Conservation (phyloP, 2,113 vertebrate genomes). For the Epinephelus lanceolatus region DNA sequence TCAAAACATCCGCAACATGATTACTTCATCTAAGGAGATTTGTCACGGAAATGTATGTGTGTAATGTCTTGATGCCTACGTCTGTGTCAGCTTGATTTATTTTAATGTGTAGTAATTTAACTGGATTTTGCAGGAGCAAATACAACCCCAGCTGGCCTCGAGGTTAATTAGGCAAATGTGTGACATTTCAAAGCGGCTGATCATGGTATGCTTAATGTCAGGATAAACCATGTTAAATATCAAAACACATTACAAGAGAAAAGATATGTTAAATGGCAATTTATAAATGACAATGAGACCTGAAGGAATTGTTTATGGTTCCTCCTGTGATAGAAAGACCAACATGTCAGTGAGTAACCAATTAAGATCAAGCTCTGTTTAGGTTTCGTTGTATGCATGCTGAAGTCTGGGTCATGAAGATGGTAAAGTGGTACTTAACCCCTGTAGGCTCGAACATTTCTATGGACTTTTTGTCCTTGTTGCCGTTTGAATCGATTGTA, state of each 20-base stretch:
- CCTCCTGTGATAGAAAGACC: not conserved
- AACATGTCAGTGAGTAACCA: not conserved
- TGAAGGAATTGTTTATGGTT: not conserved
- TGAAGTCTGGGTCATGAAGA: not conserved
- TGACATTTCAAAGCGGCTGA: slow-evolving; percentile 29
- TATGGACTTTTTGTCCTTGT: not conserved
- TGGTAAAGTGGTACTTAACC: not conserved
- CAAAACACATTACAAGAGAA: not conserved
- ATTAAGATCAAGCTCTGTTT: not conserved
- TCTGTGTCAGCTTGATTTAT: slow-evolving; percentile 27
- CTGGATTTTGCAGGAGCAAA: slow-evolving; percentile 14
- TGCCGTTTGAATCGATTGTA: not conserved
- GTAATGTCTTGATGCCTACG: not conserved
- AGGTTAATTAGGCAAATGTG: slow-evolving; percentile 31
- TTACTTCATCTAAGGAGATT: not conserved
- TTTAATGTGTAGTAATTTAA: slow-evolving; percentile 19
- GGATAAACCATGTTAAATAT: slow-evolving; percentile 13
- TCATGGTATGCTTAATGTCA: not conserved
- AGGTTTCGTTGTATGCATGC: not conserved
- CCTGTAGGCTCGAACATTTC: not conserved
- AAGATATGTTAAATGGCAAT: not conserved
- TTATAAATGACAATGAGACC: not conserved
- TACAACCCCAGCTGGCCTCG: slow-evolving; percentile 17
- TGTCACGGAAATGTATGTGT: slow-evolving; percentile 17
- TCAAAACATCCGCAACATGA: slow-evolving; percentile 5